phyloP scores from a whole-genome alignment of 2,113 vertebrate genomes.

The Oryzias curvinotus region DNA sequence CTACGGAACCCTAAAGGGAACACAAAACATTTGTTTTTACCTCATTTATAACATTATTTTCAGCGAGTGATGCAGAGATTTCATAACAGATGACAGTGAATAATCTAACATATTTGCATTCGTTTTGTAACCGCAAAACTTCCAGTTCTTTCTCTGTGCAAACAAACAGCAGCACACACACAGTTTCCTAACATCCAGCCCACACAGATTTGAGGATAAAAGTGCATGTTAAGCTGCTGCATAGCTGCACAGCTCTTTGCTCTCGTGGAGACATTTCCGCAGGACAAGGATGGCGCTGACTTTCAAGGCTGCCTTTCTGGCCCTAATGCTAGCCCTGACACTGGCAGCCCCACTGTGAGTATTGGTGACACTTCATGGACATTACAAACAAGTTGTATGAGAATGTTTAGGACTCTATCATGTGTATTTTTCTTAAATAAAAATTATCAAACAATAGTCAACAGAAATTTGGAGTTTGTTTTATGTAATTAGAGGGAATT shows the following conservation, averaged over 20 bases:
- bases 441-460: no score
- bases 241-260: slow-evolving; percentile 3
- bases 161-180: slow-evolving; percentile 19
- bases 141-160: not conserved
- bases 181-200: slow-evolving; percentile 20
- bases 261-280: slow-evolving; percentile 25
- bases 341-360: slow-evolving; percentile 65
- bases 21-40: not conserved
- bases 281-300: slow-evolving; percentile 61
- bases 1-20: not conserved
- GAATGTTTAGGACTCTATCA: not conserved
- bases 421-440: no score
- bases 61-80: no score
- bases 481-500: no score
- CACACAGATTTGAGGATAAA: slow-evolving; percentile 50
- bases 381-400: no score
- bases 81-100: not conserved
- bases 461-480: no score
- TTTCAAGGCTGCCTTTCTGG: slow-evolving; percentile 44
- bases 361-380: not conserved
- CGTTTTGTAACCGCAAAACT: slow-evolving; percentile 53
- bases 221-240: not conserved
- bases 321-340: slow-evolving; percentile 36
- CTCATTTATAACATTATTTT: not conserved
- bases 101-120: not conserved